Evolutionary conservation across 2,888 invertebrate genomes (phyloP).

Genomic region (Ptychoptera albimana): DNA sequence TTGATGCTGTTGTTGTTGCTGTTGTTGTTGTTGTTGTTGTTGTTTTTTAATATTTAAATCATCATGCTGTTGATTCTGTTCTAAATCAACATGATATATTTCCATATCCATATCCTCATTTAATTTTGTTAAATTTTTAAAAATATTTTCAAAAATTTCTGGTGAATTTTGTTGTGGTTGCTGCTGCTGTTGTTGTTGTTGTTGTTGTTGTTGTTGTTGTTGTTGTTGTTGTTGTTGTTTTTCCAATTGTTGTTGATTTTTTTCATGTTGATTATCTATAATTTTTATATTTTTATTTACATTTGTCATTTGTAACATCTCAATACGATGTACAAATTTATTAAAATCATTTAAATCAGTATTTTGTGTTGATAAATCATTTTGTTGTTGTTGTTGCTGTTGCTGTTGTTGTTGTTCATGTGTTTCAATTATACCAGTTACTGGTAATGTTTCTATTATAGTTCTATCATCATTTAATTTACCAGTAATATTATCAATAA

Average conservation of each 20-base stretch:
- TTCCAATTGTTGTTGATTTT: slow-evolving; percentile 2
- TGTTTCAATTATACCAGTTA: neutral
- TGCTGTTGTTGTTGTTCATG: slow-evolving; percentile 6
- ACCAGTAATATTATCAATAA: too few relatives aligned
- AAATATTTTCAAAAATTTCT: neutral
- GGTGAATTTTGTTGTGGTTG: slow-evolving; percentile 2
- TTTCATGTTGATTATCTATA: neutral
- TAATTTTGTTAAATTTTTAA: neutral
- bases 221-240: neutral
- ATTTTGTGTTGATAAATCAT: too few relatives aligned
- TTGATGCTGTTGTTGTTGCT: neutral
- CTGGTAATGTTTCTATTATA: too few relatives aligned
- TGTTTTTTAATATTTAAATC: too few relatives aligned
- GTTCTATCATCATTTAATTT: too few relatives aligned
- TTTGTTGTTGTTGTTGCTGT: slow-evolving; percentile 8
- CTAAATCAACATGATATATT: neutral
- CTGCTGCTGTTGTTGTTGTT: neutral
- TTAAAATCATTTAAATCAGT: slow-evolving; percentile 18
- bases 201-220: slow-evolving; percentile 1
- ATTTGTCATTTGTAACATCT: slow-evolving; percentile 17
- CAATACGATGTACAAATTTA: slow-evolving; percentile 18
- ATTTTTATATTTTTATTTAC: neutral
- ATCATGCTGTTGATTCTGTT: slow-evolving; percentile 6
- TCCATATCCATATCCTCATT: neutral
- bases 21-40: neutral